Evolutionary conservation across 2,888 invertebrate genomes (phyloP), one percentile per base, ranked within the genome.

Genomic region (Trichogramma evanescens): DNA sequence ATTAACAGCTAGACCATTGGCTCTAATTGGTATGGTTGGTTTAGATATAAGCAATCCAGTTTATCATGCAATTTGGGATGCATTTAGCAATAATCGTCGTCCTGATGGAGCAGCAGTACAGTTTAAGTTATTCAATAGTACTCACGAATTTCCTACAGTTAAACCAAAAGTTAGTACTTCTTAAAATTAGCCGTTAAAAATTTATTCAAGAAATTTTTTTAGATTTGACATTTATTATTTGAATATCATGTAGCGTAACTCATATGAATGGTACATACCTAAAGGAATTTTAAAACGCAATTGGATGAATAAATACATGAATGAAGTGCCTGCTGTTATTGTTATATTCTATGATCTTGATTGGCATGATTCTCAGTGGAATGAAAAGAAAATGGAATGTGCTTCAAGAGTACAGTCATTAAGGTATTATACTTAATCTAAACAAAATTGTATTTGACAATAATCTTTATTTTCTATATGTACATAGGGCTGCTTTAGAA

Each of bases 281-380:
- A 92, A 91, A 77, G 97, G 98, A 8, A 91, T 98, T 66, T 79
- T 98, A 6, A 96, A 97, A 76, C 86, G 89, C 50, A 92, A 93
- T 74, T 99, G 98, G 98, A 89, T 97, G 82, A 84, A 87, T 55
- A 99, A 99, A 78, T 94, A 97, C 74, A 82, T 95, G 45, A 87
- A 89, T 67, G 84, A 90, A 60, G 84, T 98, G 65, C 98, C 99
- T 6, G 89, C 97, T 1, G 89, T 98, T 1, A 89, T 95, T 40
- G 95, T 96, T 3, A 85, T 96, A 64, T 99, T 98, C 79, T 93
- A 93, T 77, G 97, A 99, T 72, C 85, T 98, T 74, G 97, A 98
- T 79, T 99, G 98, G 98, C 93, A 93, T 75, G 96, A 97, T 79
- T 82, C 85, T 0, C 85, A 88, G 65, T 98, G 97, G 96, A 90